Evolutionary conservation across 2,888 invertebrate species (phyloP).

Genomic region (Oithona nana): DNA sequence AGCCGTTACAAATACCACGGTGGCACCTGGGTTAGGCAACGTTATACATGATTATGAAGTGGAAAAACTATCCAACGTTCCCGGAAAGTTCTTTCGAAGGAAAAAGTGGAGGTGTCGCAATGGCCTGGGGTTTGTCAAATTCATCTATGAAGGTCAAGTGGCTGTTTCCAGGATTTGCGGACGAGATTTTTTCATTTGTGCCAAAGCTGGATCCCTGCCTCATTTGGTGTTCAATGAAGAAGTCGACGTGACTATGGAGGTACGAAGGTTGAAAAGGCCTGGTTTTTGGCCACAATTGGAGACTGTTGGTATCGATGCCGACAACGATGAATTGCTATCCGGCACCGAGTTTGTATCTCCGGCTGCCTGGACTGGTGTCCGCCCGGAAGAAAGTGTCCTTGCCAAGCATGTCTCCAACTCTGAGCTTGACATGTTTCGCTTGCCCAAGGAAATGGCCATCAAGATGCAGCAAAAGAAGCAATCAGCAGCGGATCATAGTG

Average conservation of each 20-base stretch:
- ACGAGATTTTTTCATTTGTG: background rate
- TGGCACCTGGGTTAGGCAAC: no score
- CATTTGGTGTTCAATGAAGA: background rate
- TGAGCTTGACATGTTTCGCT: background rate
- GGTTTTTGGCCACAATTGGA: background rate
- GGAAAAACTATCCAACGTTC: background rate
- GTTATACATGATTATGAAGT: no score
- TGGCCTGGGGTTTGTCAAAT: background rate
- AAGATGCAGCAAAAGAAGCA: background rate
- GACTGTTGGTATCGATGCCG: background rate
- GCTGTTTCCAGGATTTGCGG: background rate
- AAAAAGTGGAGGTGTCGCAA: background rate
- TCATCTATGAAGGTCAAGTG: background rate
- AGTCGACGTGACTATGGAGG: background rate
- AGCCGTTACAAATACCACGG: no score
- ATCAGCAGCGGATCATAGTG: background rate
- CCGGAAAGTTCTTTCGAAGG: background rate
- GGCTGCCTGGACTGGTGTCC: background rate
- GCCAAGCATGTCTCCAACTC: background rate
- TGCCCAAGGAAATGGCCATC: background rate
- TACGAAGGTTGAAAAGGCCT: background rate
- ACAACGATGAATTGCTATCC: background rate
- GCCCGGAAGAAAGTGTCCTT: background rate
- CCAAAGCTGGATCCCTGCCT: background rate
- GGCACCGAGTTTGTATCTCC: background rate